Base-by-base conservation (phyloP, 2,888 invertebrate genomes). In the Laspeyria flexula region DNA sequence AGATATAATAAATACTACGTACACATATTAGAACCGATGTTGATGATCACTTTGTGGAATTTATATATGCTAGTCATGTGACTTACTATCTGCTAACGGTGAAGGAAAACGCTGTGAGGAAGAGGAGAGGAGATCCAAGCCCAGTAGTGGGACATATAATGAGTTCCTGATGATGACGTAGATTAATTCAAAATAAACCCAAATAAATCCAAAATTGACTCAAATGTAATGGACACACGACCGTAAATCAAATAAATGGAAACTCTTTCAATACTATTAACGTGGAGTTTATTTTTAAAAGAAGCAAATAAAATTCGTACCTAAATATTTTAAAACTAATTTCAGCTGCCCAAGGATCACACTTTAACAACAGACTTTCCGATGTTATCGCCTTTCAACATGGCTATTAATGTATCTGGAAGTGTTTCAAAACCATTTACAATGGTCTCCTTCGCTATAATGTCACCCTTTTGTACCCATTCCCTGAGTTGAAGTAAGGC, bases 341-440 rank as follows among this genome's bases (percentile, higher is more conserved):
- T 16, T 2, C 13, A 33, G 47, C 12, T 18, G 0, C n/a, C 34
- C 55, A 73, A 47, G 60, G 50, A 52, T 74, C 57, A 79, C 54
- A 81, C 29, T 75, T 75, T 78, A 62, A 81, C 77, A 39, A 79
- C 58, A 5, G 73, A 64, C 30, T 79, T 82, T 0, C 79, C 79
- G 1, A 80, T 25, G 50, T 55, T 65, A 29, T 74, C 72, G 16
- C 80, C 81, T 61, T 61, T 73, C 5, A 68, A 54, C 67, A 68
- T 56, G 65, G 52, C 64, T 27, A 76, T 67, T 30, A 81, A 75
- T 11, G 77, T 64, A 40, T 61, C 63, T 18, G 81, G 79, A 27
- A 82, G 75, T 47, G 68, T 54, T 67, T 78, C 72, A 60, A 83
- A 83, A 41, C 79, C 82, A 52, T 71, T 71, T 44, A 63, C 54